Base-by-base conservation (phyloP, 2,113 vertebrate genomes). In the Syngnathus typhle region DNA sequence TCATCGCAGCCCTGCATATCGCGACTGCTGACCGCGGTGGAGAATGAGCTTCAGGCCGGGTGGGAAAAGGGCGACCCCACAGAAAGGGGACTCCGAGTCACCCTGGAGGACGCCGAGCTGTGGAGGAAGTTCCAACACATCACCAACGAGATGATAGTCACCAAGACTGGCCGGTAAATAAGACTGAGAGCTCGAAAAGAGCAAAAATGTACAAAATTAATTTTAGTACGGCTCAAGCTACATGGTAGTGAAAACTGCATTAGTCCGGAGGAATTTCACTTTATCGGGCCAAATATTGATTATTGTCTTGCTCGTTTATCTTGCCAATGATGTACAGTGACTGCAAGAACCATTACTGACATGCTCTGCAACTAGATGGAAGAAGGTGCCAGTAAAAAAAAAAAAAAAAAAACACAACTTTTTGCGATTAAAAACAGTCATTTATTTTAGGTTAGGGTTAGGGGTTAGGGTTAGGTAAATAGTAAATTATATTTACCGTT, bases 141-240 rank as follows among this genome's bases (percentile, higher is more conserved):
- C 86, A 99, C 96, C 43, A 99, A 99, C 6, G 97, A 99, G 87
- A 99, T 99, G 97, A 98, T 99, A 0, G 97, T 98, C 84, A 99
- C 97, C 87, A 99, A 98, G 90, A 99, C 93, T 0, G 97, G 97
- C 82, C 94, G 97, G 96, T 96, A 73, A 90, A 59, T 16, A 32
- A 32, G 27, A 32, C 27, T 32, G 27, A 32, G 27, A 32, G 27
- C 27, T 32, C 3, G 27, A 32, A 32, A 32, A 32, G 27, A 32
- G 19, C n/a, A 49, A 18, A 49, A 19, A 32, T 32, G 11, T 44
- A 3, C 43, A 44, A 46, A 11, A 15, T 46, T 4, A 2, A 46
- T 46, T 15, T 43, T 43, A 43, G 41, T 11, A 43, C 41, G 11
- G 7, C 11, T 43, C 10, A 54, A 54, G 21, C 21, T 54, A 4